Conservation (phyloP, 35 echinoderm and acorn worm genomes). For the Anneissia japonica region DNA sequence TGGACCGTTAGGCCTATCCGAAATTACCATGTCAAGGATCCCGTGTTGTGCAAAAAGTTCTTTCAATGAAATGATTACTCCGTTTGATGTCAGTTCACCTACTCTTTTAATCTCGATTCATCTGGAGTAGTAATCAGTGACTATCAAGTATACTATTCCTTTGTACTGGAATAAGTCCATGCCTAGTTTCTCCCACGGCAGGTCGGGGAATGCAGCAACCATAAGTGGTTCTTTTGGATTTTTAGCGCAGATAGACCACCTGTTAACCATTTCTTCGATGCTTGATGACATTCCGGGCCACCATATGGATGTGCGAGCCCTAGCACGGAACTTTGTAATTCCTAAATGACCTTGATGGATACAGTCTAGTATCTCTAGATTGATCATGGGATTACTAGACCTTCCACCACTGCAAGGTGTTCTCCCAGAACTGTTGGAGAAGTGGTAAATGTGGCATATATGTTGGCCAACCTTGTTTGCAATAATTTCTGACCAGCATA, state of each 20-base stretch:
- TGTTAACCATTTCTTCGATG: constrained; percentile 19
- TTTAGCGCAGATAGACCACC: constrained; percentile 42
- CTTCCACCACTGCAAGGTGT: constrained; percentile 39
- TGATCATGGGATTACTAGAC: constrained; percentile 46
- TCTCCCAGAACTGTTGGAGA: constrained; percentile 32
- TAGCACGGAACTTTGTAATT: constrained; percentile 6
- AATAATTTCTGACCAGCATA: constrained; percentile 25
- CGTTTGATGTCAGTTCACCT: no score
- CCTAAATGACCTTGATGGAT: not conserved
- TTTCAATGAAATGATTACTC: no score
- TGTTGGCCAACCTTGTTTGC: constrained; percentile 41
- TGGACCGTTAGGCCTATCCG: no score
- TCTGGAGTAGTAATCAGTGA: no score
- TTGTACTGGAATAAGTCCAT: constrained; percentile 3
- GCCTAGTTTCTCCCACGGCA: constrained; percentile 53
- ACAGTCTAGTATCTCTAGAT: not conserved
- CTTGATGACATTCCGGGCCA: constrained; percentile 53
- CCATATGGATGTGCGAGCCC: constrained; percentile 47
- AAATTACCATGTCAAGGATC: no score
- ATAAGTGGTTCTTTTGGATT: constrained; percentile 47
- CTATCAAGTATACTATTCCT: no score
- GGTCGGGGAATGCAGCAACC: not conserved
- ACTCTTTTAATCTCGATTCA: no score
- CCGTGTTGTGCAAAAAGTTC: no score
- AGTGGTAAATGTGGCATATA: constrained; percentile 19